These are phyloP conservation scores for Brachypalpus laphriformis DNA, from an alignment of 2,888 invertebrate genomes.

Conservation along the genomic window DNA sequence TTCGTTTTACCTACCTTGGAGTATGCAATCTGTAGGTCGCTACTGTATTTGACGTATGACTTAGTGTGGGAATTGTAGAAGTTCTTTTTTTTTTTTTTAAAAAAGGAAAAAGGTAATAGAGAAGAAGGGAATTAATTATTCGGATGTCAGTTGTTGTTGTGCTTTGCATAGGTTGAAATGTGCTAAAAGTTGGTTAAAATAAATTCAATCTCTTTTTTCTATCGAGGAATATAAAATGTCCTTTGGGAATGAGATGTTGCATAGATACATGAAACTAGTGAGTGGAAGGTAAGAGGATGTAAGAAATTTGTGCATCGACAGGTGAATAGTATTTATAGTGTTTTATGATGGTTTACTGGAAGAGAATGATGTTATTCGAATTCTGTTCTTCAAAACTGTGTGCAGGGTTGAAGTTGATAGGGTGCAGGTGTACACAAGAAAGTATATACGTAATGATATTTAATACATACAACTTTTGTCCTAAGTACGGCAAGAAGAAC, in stretches of 20 bases:
- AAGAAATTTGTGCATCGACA: background rate
- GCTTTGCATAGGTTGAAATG: conserved; percentile 39
- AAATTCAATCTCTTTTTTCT: no score
- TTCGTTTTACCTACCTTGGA: conserved; percentile 70
- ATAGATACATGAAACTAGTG: background rate
- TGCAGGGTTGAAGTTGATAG: no score
- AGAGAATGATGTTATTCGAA: background rate
- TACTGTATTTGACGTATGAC: conserved; percentile 70
- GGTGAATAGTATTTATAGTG: background rate
- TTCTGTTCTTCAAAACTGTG: background rate
- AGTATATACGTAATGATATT: no score
- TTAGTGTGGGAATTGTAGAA: conserved; percentile 50
- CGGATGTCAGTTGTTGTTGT: conserved; percentile 40
- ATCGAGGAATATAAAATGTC: background rate
- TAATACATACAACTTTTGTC: no score
- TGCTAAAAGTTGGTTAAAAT: conserved; percentile 24
- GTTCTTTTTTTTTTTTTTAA: conserved; percentile 17
- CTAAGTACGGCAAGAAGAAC: no score
- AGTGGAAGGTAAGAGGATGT: background rate
- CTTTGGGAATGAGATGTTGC: background rate
- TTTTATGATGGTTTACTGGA: background rate
- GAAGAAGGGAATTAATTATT: conserved; percentile 46
- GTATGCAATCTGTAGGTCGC: conserved; percentile 62
- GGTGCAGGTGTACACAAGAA: background rate
- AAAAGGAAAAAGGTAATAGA: conserved; percentile 51